These are phyloP conservation scores for Malaclemys terrapin DNA, from an alignment of 2,113 vertebrate genomes.

Conservation along the genomic window DNA sequence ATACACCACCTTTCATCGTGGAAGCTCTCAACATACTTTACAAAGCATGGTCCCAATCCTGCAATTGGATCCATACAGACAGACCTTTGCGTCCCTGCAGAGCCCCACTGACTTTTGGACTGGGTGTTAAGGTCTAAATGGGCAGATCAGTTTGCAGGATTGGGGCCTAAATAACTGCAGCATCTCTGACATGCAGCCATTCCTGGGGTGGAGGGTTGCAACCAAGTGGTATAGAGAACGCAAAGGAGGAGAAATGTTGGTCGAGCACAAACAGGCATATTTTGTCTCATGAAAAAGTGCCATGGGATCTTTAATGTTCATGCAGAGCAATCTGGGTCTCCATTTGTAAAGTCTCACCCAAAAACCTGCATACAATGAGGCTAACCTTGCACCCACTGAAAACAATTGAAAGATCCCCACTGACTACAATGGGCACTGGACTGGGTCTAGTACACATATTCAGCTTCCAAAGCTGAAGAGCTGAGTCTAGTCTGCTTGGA, in stretches of 20 bases:
- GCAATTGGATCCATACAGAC: not conserved
- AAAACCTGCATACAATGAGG: not conserved
- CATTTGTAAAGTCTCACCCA: not conserved
- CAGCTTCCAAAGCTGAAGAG: not conserved
- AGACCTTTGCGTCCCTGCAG: not conserved
- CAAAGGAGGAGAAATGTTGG: not conserved
- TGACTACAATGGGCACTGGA: not conserved
- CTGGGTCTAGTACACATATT: not conserved
- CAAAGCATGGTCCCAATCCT: not conserved
- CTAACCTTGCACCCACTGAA: not conserved
- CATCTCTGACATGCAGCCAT: not conserved
- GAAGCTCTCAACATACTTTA: not conserved
- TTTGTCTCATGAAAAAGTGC: not conserved
- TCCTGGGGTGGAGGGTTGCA: not conserved
- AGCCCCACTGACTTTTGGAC: not conserved
- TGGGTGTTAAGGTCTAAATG: not conserved
- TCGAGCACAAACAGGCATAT: not conserved
- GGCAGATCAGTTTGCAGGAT: not conserved
- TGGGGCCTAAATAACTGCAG: not conserved
- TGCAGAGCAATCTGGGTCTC: not conserved
- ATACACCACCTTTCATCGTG: not conserved
- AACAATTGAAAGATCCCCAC: not conserved
- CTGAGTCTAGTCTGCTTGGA: not conserved
- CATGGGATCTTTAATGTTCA: not conserved
- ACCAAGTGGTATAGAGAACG: not conserved